A percentile compares a stretch with the other conserved stretches of the same genome.
Conservation (phyloP, 1,140 invertebrate species). For the Hydropsyche tenuis region DNA sequence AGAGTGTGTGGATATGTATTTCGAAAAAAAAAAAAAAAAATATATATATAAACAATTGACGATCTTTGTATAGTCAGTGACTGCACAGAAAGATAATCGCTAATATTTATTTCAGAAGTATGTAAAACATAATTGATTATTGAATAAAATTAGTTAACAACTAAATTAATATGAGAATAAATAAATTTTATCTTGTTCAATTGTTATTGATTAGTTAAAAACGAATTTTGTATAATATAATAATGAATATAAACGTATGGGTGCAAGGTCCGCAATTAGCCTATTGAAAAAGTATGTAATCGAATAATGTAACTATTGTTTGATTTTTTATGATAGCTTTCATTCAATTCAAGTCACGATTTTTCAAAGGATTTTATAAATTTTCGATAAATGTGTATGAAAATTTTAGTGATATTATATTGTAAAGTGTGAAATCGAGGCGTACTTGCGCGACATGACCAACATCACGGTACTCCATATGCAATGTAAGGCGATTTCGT, state of each 20-base stretch:
- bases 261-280: slow-evolving; percentile 39
- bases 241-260: slow-evolving; percentile 46
- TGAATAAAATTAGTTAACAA: slow-evolving; percentile 30
- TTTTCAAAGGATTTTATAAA: neutral
- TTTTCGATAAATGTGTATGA: neutral
- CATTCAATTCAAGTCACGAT: neutral
- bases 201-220: slow-evolving; percentile 48
- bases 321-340: too few species aligned
- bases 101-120: slow-evolving; percentile 2
- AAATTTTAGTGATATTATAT: neutral
- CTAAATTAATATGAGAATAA: slow-evolving; percentile 33
- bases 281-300: slow-evolving; percentile 21
- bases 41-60: neutral
- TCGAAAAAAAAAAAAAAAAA: neutral
- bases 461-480: slow-evolving; percentile 41
- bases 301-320: too few species aligned
- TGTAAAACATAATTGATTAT: slow-evolving; percentile 35
- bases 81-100: neutral
- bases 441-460: neutral
- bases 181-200: slow-evolving; percentile 45
- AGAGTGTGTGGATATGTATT: neutral
- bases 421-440: neutral
- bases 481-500: slow-evolving; percentile 51
- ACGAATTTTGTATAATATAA: slow-evolving; percentile 45
- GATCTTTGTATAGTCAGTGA: neutral